Percentiles rank a stretch among this genome's conserved stretches.
phyloP scores from a whole-genome alignment of 2,797 vertebrate genomes.

The Danio aesculapii region DNA sequence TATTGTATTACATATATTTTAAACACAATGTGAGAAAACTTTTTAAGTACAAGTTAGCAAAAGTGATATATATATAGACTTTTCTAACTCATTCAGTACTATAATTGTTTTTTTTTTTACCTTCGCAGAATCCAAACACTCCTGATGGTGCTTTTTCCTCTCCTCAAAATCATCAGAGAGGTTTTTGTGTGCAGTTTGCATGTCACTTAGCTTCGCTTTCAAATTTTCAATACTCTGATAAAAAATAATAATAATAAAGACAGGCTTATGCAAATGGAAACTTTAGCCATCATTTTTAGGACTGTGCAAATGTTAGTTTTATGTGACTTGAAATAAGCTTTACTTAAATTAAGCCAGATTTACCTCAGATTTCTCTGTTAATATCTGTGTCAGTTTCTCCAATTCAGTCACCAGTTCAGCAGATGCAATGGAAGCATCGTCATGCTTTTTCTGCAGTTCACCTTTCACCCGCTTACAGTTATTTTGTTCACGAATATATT shows the following conservation, averaged over 20 bases:
- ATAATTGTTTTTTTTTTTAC: slow-evolving; percentile 41
- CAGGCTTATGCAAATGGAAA: not conserved
- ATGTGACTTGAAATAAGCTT: too few relatives aligned
- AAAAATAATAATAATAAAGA: slow-evolving; percentile 31
- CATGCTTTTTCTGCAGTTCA: slow-evolving; percentile 68
- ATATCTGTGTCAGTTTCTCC: slow-evolving; percentile 55
- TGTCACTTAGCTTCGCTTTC: slow-evolving; percentile 46
- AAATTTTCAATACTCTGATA: slow-evolving; percentile 65
- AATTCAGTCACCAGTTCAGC: slow-evolving; percentile 62
- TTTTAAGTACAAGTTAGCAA: not conserved
- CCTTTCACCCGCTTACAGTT: slow-evolving; percentile 58
- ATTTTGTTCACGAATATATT: slow-evolving; percentile 58
- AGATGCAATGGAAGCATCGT: slow-evolving; percentile 59
- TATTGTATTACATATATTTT: not conserved
- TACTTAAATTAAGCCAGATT: not conserved
- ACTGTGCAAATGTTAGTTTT: too few relatives aligned
- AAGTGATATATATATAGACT: not conserved
- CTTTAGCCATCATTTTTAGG: not conserved
- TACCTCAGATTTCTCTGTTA: slow-evolving; percentile 50
- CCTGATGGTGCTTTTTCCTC: slow-evolving; percentile 51
- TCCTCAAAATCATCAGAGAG: slow-evolving; percentile 60
- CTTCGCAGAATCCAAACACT: slow-evolving; percentile 59
- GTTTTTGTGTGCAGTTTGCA: slow-evolving; percentile 57
- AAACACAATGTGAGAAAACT: too few relatives aligned
- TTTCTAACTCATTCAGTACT: too few relatives aligned